Evolutionary conservation across 35 echinoderm and acorn worm genomes (phyloP), one percentile per base, ranked within the genome.

Genomic region (Ptychodera flava): DNA sequence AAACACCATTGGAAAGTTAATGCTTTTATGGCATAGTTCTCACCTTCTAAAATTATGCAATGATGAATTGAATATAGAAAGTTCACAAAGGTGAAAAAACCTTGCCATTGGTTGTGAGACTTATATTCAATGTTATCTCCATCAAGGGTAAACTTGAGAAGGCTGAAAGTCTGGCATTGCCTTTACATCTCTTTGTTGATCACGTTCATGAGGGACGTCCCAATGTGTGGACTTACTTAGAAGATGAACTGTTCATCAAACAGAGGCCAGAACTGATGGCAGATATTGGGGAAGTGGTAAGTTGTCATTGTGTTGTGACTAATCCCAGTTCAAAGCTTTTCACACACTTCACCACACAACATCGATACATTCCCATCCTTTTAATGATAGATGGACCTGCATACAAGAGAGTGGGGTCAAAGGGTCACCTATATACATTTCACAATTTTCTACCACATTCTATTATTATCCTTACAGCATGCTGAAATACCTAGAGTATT

Each of bases 241-340:
- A 89, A 83, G 91, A 93, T 87, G 91, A 93, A 38, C 77, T 93
- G 33, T 89, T 93, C 33, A 78, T 93, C 29, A 82, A 77, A 0
- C 91, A 88, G n/a, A 89, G 78, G 37, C 87, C 91, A 16, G 33
- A 89, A 31, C 78, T 93, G 1, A 78, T 36, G 79, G 36, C 89
- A 75, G 91, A 93, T 35, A 81, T 93, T 0, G 88, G 78, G 36
- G 36, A 53, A 78, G 36, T 45, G 32, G 91, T 93, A 78, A 86
- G 91, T 89, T 12, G 22, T 14, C 29, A 79, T 1, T 76, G 16
- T n/a, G n/a, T n/a, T n/a, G n/a, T n/a, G n/a, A n/a, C n/a, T n/a
- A n/a, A n/a, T n/a, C n/a, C n/a, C n/a, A n/a, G n/a, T n/a, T n/a
- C n/a, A n/a, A n/a, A n/a, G n/a, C n/a, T n/a, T n/a, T n/a, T n/a